Evolutionary conservation across 2,113 vertebrate genomes (phyloP).

Genomic region (Festucalex cinctus): DNA sequence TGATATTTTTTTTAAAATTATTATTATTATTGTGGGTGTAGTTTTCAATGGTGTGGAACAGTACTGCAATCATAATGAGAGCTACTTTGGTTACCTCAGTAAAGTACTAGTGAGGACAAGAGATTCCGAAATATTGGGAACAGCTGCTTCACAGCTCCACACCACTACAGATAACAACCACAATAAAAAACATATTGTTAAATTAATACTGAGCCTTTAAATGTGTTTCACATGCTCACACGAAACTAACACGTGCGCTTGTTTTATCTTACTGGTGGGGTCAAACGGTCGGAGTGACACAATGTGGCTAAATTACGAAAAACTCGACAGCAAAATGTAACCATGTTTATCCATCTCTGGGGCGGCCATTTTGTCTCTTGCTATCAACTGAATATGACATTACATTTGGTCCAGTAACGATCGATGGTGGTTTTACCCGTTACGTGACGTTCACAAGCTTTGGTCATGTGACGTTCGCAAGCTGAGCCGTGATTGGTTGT

Average conservation of each 20-base stretch:
- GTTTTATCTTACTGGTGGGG: not conserved
- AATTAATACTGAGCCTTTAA: not conserved
- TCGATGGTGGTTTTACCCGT: no score
- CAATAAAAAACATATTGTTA: slow-evolving; percentile 1
- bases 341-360: no score
- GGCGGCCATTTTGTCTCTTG: no score
- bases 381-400: no score
- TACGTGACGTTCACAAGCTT: no score
- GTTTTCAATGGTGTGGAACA: not conserved
- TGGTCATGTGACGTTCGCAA: no score
- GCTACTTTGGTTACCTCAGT: not conserved
- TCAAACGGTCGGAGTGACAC: not conserved
- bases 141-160: slow-evolving; percentile 3
- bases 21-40: not conserved
- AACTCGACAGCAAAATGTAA: not conserved
- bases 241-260: not conserved
- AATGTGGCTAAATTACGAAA: not conserved
- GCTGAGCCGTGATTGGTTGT: no score
- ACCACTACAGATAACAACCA: not conserved
- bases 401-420: no score
- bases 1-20: slow-evolving; percentile 12
- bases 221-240: not conserved
- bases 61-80: not conserved
- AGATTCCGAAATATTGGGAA: not conserved
- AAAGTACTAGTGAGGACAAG: not conserved